A percentile compares a stretch with the other conserved stretches of the same genome.
Conservation (phyloP, 30 jellyfish, hydroid and myxozoan genomes). For the Sanderia malayensis region DNA sequence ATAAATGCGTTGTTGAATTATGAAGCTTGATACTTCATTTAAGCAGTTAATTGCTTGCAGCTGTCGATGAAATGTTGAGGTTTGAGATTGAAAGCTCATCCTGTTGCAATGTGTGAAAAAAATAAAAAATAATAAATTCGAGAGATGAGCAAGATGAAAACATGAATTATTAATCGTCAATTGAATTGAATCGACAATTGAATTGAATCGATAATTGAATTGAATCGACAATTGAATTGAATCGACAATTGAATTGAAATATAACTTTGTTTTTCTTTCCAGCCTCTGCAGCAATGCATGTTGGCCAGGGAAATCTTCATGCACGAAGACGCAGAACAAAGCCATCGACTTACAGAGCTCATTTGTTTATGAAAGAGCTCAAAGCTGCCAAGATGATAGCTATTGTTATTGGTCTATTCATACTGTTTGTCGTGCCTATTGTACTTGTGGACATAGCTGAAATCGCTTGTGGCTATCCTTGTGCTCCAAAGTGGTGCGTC, state of each 20-base stretch:
- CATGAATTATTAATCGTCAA: not conserved
- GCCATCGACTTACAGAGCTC: constrained; percentile 40
- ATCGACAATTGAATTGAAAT: not conserved
- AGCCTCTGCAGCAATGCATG: too few relatives aligned
- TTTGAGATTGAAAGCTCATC: too few relatives aligned
- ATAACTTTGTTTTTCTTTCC: not conserved
- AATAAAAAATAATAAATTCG: too few relatives aligned
- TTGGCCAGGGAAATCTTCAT: too few relatives aligned
- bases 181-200: not conserved
- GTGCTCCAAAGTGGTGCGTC: constrained; percentile 48
- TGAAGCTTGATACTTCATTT: too few relatives aligned
- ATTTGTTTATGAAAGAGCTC: constrained; percentile 38
- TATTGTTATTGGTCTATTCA: constrained; percentile 57
- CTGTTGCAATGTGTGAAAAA: too few relatives aligned
- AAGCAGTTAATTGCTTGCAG: too few relatives aligned
- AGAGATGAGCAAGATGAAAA: not conserved
- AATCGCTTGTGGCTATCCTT: constrained; percentile 49
- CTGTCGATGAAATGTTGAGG: too few relatives aligned
- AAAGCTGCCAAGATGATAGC: constrained; percentile 74
- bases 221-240: not conserved
- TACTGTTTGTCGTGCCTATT: constrained; percentile 51
- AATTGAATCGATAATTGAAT: too few relatives aligned
- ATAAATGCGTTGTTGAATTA: too few relatives aligned
- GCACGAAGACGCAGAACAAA: constrained; percentile 1
- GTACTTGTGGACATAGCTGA: constrained; percentile 60